Evolutionary conservation across 2,888 invertebrate species (phyloP), one percentile per base, ranked within the genome.

Genomic region (Leucophora obtusa): DNA sequence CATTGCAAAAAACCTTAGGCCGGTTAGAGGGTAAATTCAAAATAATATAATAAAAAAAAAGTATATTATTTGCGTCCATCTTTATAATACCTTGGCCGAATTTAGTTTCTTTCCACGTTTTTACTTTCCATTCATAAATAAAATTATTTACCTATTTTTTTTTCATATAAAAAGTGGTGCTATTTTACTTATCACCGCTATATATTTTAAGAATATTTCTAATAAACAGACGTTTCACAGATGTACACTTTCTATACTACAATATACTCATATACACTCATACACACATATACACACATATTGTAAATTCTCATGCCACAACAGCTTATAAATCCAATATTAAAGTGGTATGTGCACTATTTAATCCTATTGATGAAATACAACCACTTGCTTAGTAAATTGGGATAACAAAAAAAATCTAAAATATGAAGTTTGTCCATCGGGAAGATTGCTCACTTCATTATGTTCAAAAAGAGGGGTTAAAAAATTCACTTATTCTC

Each of bases 251-350:
- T 21, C 54, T 38, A 38, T 14, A 21, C 10, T 5, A 38, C 6
- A 10, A 11, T 38, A 47, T 33, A n/a, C n/a, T n/a, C n/a, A n/a
- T n/a, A 66, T 21, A 71, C 59, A 69, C 35, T 51, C 56, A 24
- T 11, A 47, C 68, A 50, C 18, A 47, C 35, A 9, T 17, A 62
- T 51, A 70, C 18, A 65, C 24, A 69, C 80, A 77, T 73, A 73
- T 76, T 76, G 72, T 65, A 59, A 38, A 69, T 76, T 81, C 76
- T 68, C 73, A 81, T 76, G 50, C 63, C 72, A 76, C 69, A 76
- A 68, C 75, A 63, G 72, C 59, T 80, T 81, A 76, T 76, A 69
- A 76, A 73, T 81, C 73, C 69, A 77, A 77, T 73, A 76, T 59
- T 56, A 68, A 76, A 68, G 10, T 68, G 51, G 18, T 68, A 62